Base-by-base conservation (phyloP, 2,797 vertebrate species). In the Naso thynnoides region DNA sequence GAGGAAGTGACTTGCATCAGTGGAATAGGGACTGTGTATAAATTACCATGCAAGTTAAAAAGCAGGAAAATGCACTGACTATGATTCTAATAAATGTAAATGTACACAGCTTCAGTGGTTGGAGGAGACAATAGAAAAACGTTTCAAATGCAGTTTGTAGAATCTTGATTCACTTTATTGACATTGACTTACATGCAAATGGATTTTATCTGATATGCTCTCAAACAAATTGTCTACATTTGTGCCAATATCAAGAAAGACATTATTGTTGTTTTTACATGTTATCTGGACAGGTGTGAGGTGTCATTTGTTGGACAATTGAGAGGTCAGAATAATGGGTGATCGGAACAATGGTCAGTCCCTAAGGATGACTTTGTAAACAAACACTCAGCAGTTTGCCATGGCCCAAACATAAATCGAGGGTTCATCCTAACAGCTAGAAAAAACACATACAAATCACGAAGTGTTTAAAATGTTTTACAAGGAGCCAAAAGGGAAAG, bases 11-110 rank as follows among this genome's bases (percentile, higher is more conserved):
- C 83, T 93, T 88, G 87, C 91, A 92, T 90, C 90, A 89, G 80
- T 77, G 82, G 64, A 53, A 75, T 89, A 95, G 94, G 94, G 94
- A 92, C 86, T 78, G 91, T 93, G 87, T 93, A 62, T 91, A 94
- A 95, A 94, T 93, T 92, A 91, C 91, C 48, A 33, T 60, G 69
- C 81, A 77, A 75, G 57, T 81, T 82, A 55, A 82, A 88, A 93
- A 81, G 76, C 70, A 88, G 59, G 26, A 76, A 86, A 70, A 68
- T 31, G 24, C 56, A 73, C 11, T n/a, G 10, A 29, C 11, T 66
- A 2, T 3, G 53, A 39, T n/a, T 41, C 13, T 33, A 44, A 47
- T 8, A 56, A 10, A 59, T 66, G n/a, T n/a, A 11, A 64, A 59
- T 58, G 19, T 16, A 27, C 61, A 64, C 48, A 75, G 53, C 45